Evolutionary conservation across 2,888 invertebrate species (phyloP).

Genomic region (Pterostichus madidus): DNA sequence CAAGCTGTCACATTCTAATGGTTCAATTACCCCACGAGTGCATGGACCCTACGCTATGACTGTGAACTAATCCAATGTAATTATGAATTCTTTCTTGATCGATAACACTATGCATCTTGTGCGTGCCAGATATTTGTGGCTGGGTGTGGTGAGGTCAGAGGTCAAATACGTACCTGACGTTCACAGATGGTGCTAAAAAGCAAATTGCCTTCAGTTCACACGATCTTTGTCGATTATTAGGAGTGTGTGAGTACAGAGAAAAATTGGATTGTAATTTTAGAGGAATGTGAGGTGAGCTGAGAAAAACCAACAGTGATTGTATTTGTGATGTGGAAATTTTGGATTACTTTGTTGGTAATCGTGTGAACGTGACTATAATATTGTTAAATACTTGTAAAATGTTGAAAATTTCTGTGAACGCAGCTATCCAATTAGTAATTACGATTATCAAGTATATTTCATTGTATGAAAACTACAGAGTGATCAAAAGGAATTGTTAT

Average conservation of each 20-base stretch:
- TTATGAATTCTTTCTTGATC: conserved; percentile 55
- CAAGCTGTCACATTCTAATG: conserved; percentile 18
- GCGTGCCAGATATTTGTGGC: neutral
- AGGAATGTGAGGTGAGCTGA: conserved; percentile 22
- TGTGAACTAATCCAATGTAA: conserved; percentile 17
- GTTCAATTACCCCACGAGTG: conserved; percentile 5
- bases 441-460: too few species aligned
- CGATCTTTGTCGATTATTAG: conserved; percentile 6
- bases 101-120: conserved; percentile 26
- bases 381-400: too few species aligned
- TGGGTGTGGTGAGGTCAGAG: conserved; percentile 14
- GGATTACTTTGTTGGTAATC: neutral
- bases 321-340: neutral
- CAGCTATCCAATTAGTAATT: too few species aligned
- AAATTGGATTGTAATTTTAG: conserved; percentile 35
- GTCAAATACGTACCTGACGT: conserved; percentile 31
- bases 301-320: conserved; percentile 7
- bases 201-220: conserved; percentile 49
- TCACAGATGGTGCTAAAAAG: conserved; percentile 32
- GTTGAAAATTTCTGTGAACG: too few species aligned
- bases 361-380: neutral
- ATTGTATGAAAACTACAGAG: too few species aligned
- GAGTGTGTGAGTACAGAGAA: conserved; percentile 9
- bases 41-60: conserved; percentile 13
- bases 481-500: too few species aligned